Evolutionary conservation across 53 echinoderm and acorn worm species (phyloP), one percentile per base, ranked within the genome.

Genomic region (Mesocentrotus franciscanus): DNA sequence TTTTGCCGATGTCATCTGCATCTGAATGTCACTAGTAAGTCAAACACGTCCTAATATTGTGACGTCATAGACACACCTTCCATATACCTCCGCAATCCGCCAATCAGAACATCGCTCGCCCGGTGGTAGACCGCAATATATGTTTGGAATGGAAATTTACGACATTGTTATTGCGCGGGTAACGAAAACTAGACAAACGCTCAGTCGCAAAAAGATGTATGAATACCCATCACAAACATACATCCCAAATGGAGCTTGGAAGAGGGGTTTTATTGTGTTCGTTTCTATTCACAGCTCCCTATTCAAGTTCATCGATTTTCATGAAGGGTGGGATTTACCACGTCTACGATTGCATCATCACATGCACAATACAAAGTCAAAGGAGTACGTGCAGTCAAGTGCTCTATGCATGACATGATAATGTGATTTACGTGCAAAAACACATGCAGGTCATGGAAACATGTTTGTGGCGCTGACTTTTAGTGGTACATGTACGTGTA

Each of bases 11-110:
- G 36, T 66, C 62, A 64, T 13, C 16, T 17, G 20, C 17, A 92
- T 1, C 62, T 92, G 92, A 92, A 92, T 24, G 92, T 92, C 92
- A 66, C 92, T 12, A 70, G 17, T 68, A 92, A 70, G 92, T 92
- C 92, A 39, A 60, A 60, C 60, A 90, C 90, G 39, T 8, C 22
- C 17, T 13, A 4, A 1, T 61, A 64, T 36, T 39, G 71, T 70
- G 92, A 92, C 92, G 92, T 66, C 62, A 66, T 4, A 0, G 92
- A 92, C 92, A 92, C 87, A 95, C 85, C 79, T 39, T 42, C 79
- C 42, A 60, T 55, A 89, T 89, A 95, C 79, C 89, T 42, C 79
- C 49, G 20, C n/a, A 22, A 64, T 39, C 15, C 0, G 16, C 89
- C 79, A 89, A 85, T 78, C 79, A 92, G 22, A 60, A 27, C 81